phyloP scores from a whole-genome alignment of 2,888 invertebrate genomes.

The Harpalus rubripes region DNA sequence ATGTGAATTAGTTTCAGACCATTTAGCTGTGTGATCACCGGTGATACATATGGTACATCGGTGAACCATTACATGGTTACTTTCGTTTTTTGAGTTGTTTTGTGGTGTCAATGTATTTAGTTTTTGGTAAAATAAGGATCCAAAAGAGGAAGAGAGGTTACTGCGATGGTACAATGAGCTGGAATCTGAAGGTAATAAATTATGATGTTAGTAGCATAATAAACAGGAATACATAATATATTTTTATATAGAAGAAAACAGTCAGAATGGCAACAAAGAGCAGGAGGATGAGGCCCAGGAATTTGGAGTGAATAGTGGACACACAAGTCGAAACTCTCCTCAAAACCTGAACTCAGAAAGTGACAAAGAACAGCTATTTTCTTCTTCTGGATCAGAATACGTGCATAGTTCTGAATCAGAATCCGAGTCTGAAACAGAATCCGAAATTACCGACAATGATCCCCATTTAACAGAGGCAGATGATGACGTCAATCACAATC shows the following conservation, averaged over 20 bases:
- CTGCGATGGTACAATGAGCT: conserved; percentile 52
- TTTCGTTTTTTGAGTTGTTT: conserved; percentile 46
- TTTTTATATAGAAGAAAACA: conserved; percentile 44
- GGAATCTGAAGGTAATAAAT: conserved; percentile 54
- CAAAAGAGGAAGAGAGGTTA: conserved; percentile 22
- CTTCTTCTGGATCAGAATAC: conserved; percentile 40
- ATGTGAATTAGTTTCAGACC: neutral
- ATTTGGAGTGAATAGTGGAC: conserved; percentile 15
- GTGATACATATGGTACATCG: conserved; percentile 54
- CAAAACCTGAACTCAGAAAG: conserved; percentile 32
- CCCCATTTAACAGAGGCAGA: conserved; percentile 19
- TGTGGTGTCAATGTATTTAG: conserved; percentile 45
- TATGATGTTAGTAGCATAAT: conserved; percentile 36
- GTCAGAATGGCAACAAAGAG: conserved; percentile 1
- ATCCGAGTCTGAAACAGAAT: conserved; percentile 17
- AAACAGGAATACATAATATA: conserved; percentile 37
- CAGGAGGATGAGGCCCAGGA: conserved; percentile 10
- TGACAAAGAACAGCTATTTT: conserved; percentile 40
- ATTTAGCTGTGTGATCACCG: conserved; percentile 7
- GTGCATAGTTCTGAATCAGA: conserved; percentile 25
- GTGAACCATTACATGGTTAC: conserved; percentile 44
- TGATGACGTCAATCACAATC: conserved; percentile 2
- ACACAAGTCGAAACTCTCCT: conserved; percentile 25
- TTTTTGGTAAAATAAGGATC: conserved; percentile 39
- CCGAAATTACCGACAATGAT: conserved; percentile 15